These are phyloP conservation scores for Ellobius talpinus DNA, from an alignment of 2,113 vertebrate genomes.

Conservation along the genomic window DNA sequence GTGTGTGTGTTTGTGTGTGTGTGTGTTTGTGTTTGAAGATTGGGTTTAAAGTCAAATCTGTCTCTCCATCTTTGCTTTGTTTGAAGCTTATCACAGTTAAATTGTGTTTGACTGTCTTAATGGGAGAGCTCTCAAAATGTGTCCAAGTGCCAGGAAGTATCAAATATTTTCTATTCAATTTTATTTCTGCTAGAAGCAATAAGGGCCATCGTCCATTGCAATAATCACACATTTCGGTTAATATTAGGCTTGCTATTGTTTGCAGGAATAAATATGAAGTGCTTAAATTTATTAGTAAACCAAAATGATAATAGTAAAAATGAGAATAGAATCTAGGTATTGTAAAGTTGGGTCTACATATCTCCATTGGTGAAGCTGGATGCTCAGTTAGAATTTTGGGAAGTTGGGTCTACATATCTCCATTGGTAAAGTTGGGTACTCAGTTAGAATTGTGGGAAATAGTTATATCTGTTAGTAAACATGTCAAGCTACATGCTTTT, in stretches of 20 bases:
- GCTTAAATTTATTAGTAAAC: slow-evolving; percentile 2
- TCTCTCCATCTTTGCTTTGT: slow-evolving; percentile 62
- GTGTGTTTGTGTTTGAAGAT: background rate
- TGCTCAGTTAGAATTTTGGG: background rate
- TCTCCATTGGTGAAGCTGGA: slow-evolving; percentile 19
- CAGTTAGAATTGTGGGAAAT: background rate
- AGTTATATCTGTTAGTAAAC: background rate
- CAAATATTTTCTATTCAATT: slow-evolving; percentile 75
- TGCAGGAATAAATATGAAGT: slow-evolving; percentile 45
- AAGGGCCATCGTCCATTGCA: slow-evolving; percentile 47
- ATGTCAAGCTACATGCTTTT: background rate
- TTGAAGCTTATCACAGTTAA: slow-evolving; percentile 48
- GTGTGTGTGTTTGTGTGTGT: background rate
- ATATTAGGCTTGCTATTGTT: slow-evolving; percentile 18
- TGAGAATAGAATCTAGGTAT: background rate
- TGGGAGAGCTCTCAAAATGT: slow-evolving; percentile 59
- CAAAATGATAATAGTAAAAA: slow-evolving; percentile 38
- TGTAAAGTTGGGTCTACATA: background rate
- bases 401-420: background rate
- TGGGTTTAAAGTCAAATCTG: background rate
- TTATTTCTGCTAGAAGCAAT: slow-evolving; percentile 68
- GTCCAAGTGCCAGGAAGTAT: slow-evolving; percentile 61
- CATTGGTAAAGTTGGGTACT: slow-evolving; percentile 22
- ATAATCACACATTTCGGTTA: slow-evolving; percentile 66
- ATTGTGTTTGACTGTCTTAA: slow-evolving; percentile 68